phyloP scores from a whole-genome alignment of 2,113 vertebrate genomes.

The Mastomys natalensis region DNA sequence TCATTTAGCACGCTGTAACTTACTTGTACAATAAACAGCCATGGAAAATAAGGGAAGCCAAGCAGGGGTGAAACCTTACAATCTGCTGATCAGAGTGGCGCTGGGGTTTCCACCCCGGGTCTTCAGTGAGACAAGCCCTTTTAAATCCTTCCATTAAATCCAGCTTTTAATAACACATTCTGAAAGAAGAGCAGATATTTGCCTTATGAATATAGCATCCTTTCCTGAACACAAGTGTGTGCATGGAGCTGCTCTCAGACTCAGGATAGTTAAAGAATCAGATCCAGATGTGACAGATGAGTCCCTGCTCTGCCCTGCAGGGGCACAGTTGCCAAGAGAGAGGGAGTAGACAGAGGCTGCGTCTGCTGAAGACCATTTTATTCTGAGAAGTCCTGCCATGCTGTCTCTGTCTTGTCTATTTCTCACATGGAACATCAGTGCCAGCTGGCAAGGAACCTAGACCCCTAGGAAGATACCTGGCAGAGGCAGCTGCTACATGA shows the following conservation, averaged over 20 bases:
- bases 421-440: neutral
- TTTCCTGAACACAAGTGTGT: constrained; percentile 72
- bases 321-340: neutral
- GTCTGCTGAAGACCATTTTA: neutral
- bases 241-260: constrained; percentile 75
- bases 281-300: constrained; percentile 75
- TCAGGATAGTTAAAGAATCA: constrained; percentile 79
- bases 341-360: neutral
- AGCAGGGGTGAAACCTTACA: constrained; percentile 58
- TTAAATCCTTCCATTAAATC: constrained; percentile 83
- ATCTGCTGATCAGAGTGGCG: neutral
- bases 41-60: constrained; percentile 58
- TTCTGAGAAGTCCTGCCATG: neutral
- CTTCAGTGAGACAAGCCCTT: constrained; percentile 79
- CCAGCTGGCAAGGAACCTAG: neutral
- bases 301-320: neutral
- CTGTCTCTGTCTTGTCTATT: neutral
- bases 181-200: constrained; percentile 85
- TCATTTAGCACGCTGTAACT: neutral
- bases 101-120: constrained; percentile 17
- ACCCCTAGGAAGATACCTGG: constrained; percentile 35
- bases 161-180: constrained; percentile 83
- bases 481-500: constrained; percentile 68
- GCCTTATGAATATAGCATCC: constrained; percentile 82
- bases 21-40: constrained; percentile 37